Evolutionary conservation across 2,797 vertebrate genomes (phyloP).

Genomic region (Pantherophis alleghaniensis): DNA sequence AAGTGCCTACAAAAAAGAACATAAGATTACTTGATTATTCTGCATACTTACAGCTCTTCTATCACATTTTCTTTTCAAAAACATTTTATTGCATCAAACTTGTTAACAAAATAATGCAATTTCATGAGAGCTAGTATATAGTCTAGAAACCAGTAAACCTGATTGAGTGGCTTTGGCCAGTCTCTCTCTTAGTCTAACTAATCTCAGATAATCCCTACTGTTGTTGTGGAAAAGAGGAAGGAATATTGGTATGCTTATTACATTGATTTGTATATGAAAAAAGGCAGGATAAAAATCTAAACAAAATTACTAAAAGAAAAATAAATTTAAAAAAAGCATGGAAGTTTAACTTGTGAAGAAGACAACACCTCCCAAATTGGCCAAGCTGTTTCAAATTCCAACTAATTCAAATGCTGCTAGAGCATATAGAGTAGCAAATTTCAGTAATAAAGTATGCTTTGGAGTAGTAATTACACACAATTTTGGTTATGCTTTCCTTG

Average conservation of each 20-base stretch:
- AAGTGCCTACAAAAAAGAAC: constrained; percentile 45
- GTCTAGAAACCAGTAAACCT: background rate
- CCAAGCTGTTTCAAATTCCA: background rate
- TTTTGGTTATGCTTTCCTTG: background rate
- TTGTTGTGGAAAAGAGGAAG: background rate
- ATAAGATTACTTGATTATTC: background rate
- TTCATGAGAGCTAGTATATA: background rate
- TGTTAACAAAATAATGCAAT: background rate
- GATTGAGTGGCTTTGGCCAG: background rate
- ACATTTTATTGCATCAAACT: background rate
- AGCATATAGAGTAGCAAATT: background rate
- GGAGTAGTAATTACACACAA: background rate
- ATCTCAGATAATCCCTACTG: background rate
- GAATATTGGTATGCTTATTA: background rate
- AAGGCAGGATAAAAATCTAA: background rate
- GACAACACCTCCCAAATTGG: background rate
- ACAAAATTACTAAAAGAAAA: background rate
- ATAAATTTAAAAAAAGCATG: background rate
- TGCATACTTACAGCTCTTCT: background rate
- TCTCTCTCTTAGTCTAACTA: background rate
- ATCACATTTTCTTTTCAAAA: background rate
- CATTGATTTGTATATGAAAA: background rate
- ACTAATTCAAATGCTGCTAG: background rate
- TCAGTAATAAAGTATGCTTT: background rate
- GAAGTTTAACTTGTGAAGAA: background rate